Evolutionary conservation across 2,113 vertebrate genomes (phyloP).

Genomic region (Fregetta grallaria): DNA sequence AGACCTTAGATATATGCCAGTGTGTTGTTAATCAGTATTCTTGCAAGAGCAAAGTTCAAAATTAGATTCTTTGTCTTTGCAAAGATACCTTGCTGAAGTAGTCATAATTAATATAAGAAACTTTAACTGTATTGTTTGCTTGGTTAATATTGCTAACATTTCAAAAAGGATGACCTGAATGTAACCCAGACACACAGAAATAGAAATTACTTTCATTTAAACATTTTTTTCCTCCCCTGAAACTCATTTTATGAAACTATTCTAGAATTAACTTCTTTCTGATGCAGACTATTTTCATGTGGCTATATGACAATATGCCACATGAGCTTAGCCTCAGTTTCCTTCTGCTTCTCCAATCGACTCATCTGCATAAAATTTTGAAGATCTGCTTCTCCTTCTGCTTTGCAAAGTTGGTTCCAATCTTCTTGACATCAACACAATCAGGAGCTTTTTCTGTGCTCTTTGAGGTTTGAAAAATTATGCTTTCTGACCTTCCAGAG

Average conservation of each 20-base stretch:
- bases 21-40: neutral
- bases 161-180: neutral
- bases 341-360: neutral
- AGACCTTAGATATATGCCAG: neutral
- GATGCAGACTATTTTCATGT: neutral
- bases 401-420: neutral
- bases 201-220: neutral
- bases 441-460: neutral
- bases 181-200: neutral
- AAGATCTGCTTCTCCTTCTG: conserved; percentile 23
- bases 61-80: neutral
- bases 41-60: neutral
- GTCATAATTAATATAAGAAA: neutral
- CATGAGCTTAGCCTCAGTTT: conserved; percentile 14
- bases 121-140: neutral
- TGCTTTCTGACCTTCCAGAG: neutral
- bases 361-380: neutral
- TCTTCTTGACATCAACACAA: neutral
- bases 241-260: neutral
- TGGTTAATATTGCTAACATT: neutral
- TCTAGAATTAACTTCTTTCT: neutral
- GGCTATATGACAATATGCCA: neutral
- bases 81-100: neutral
- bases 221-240: neutral
- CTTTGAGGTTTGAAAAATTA: neutral